phyloP scores from a whole-genome alignment of 2,888 invertebrate genomes.

The Thera britannica region DNA sequence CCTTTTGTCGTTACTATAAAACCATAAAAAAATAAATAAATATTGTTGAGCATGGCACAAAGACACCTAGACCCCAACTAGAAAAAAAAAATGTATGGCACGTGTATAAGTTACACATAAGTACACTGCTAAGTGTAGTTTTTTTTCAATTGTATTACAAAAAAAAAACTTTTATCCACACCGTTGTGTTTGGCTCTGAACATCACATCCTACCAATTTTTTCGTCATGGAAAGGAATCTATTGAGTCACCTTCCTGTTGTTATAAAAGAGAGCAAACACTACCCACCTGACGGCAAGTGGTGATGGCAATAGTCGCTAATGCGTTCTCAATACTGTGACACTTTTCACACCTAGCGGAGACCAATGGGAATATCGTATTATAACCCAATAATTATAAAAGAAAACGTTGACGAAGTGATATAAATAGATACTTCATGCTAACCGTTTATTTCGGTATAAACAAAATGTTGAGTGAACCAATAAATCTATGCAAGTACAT shows the following conservation, averaged over 20 bases:
- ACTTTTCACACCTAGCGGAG: conserved; percentile 31
- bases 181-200: conserved; percentile 10
- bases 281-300: conserved; percentile 23
- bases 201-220: conserved; percentile 19
- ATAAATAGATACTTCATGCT: neutral
- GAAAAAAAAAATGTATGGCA: too few relatives aligned
- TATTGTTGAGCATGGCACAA: too few relatives aligned
- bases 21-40: too few relatives aligned
- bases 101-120: too few relatives aligned
- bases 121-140: too few relatives aligned
- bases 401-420: neutral
- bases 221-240: conserved; percentile 4
- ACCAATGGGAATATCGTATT: conserved; percentile 15
- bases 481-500: neutral
- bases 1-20: too few relatives aligned
- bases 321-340: conserved; percentile 21
- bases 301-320: conserved; percentile 21
- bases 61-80: too few relatives aligned
- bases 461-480: conserved; percentile 1
- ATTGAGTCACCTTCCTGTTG: conserved; percentile 17
- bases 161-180: conserved; percentile 3
- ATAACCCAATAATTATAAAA: neutral
- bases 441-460: conserved; percentile 4
- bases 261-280: conserved; percentile 18
- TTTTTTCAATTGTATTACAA: neutral